phyloP scores from a whole-genome alignment of 2,888 invertebrate species.

The Cantharis lateralis region DNA sequence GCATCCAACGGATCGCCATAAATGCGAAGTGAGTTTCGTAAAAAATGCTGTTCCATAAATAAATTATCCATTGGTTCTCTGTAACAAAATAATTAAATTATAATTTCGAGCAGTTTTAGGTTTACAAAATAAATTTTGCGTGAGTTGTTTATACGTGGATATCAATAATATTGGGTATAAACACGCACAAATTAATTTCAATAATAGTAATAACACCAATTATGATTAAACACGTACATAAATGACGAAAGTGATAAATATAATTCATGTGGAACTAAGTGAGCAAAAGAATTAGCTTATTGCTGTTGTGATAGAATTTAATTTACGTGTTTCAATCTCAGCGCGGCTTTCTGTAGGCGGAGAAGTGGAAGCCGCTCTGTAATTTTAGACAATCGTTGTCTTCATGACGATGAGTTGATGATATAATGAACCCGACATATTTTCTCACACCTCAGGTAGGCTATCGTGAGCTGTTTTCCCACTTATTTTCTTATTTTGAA shows the following conservation, averaged over 20 bases:
- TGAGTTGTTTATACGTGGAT: neutral
- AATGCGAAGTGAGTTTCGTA: constrained; percentile 63
- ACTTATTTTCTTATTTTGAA: constrained; percentile 52
- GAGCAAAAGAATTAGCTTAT: constrained; percentile 35
- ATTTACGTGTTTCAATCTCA: constrained; percentile 54
- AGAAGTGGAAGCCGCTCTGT: constrained; percentile 54
- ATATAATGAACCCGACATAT: constrained; percentile 57
- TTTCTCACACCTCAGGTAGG: constrained; percentile 57
- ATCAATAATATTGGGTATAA: constrained; percentile 3
- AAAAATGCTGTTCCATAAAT: constrained; percentile 77
- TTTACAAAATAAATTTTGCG: neutral
- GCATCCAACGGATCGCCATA: constrained; percentile 62
- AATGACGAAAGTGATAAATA: constrained; percentile 51
- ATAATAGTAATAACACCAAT: constrained; percentile 6
- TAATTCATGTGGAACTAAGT: constrained; percentile 42
- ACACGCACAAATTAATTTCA: constrained; percentile 19
- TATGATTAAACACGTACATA: constrained; percentile 29
- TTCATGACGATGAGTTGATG: constrained; percentile 57
- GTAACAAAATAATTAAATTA: constrained; percentile 42
- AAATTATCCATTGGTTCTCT: constrained; percentile 79
- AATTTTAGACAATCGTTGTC: constrained; percentile 58
- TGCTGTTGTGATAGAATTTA: constrained; percentile 48
- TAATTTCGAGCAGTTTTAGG: neutral
- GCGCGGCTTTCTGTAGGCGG: constrained; percentile 44
- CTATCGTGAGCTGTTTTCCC: constrained; percentile 50